Conservation (phyloP, 2,797 vertebrate species). For the Nyctalus aviator region DNA sequence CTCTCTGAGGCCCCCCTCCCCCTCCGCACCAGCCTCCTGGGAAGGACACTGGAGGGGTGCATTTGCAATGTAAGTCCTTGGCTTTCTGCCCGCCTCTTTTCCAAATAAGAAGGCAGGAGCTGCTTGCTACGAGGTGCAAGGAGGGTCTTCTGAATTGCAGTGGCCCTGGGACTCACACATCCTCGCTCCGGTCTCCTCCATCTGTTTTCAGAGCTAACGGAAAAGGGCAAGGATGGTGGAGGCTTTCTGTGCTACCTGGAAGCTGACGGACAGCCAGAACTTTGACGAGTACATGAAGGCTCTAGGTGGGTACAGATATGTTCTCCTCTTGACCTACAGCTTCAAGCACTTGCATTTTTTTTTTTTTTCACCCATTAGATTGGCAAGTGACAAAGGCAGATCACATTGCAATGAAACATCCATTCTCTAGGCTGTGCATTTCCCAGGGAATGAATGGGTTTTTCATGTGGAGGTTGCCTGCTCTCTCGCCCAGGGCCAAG, state of each 20-base stretch:
- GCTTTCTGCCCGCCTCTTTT: constrained; percentile 71
- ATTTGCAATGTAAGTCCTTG: constrained; percentile 70
- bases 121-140: not conserved
- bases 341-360: not conserved
- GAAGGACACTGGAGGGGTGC: constrained; percentile 56
- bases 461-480: not conserved
- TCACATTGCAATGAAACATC: not conserved
- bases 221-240: constrained; percentile 92
- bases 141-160: not conserved
- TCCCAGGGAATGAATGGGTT: not conserved
- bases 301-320: constrained; percentile 89
- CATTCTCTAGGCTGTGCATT: not conserved
- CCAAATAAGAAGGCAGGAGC: constrained; percentile 74
- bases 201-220: not conserved
- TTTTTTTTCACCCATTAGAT: not conserved
- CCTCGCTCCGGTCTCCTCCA: not conserved
- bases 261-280: constrained; percentile 94
- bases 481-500: not conserved
- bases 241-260: constrained; percentile 96
- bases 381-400: constrained; percentile 10
- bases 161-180: not conserved
- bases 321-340: not conserved
- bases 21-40: constrained; percentile 56
- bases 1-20: not conserved
- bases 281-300: constrained; percentile 97